Base-by-base conservation (phyloP, 2,113 vertebrate species). In the Laticauda laticaudata region DNA sequence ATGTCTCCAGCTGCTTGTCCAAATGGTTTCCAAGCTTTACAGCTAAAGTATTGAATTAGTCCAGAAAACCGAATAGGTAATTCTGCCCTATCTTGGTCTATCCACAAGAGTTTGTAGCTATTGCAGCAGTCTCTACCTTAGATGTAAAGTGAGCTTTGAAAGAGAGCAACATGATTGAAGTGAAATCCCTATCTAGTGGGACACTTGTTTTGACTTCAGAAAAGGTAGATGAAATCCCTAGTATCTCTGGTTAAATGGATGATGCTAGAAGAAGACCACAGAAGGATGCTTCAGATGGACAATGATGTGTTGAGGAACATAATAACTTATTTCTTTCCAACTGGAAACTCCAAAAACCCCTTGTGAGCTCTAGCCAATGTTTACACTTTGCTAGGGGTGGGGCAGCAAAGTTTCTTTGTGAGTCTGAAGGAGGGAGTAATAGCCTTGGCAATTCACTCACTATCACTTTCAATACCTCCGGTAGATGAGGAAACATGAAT, bases 341-440 rank as follows among this genome's bases (percentile, higher is more conserved):
- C 51, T 45, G 69, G 12, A 86, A 43, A 92, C 43, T 45, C 57
- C 51, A 57, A 45, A 90, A 61, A 59, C 86, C 54, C 2, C 24
- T 86, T 39, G 26, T 86, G 21, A 56, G 43, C 10, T 57, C 85
- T 10, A 55, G 8, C 1, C 0, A 20, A 0, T 5, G 54, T 4
- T 23, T 93, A 90, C 81, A 45, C 95, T 95, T 93, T 93, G 95
- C 88, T 86, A 86, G 48, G 97, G 97, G 98, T 94, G 97, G 96
- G 90, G 96, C 97, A 94, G 93, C 86, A 51, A 92, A 93, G 56
- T 90, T 87, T 87, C 6, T 0, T 95, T 95, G 1, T 61, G 91
- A 61, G 88, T 90, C n/a, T 15, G 92, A 57, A 0, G 91, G 87
- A 94, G 91, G 92, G 55, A 51, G n/a, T 81, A 21, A 59, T 94